A percentile compares a stretch with the other conserved stretches of the same genome.
These are phyloP conservation scores for Melanerpes formicivorus DNA, from an alignment of 2,113 vertebrate genomes.

Conservation along the genomic window DNA sequence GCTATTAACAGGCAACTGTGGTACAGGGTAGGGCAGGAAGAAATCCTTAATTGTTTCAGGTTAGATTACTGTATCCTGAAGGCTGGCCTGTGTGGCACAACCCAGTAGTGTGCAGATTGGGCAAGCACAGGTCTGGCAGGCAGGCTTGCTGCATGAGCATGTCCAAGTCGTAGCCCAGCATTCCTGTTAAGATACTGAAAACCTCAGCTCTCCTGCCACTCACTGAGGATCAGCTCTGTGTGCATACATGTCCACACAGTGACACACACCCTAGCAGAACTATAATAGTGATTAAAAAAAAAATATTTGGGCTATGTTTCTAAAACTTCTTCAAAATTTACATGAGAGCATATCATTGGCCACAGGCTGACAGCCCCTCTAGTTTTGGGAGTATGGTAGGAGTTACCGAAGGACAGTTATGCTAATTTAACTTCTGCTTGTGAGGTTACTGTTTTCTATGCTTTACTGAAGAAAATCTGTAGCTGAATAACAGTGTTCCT, in stretches of 20 bases:
- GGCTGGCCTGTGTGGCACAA: neutral
- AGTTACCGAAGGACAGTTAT: neutral
- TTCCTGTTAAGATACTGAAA: neutral
- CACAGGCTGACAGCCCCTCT: neutral
- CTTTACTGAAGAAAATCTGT: neutral
- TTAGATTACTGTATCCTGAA: neutral
- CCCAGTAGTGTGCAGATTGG: neutral
- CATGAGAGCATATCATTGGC: too few relatives aligned
- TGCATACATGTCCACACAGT: neutral
- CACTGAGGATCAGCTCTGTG: neutral
- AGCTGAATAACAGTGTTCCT: neutral
- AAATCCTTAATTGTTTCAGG: neutral
- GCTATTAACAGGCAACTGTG: neutral
- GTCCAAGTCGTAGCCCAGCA: rapidly evolving
- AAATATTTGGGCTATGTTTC: neutral
- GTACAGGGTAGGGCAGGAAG: neutral
- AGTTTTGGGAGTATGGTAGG: neutral
- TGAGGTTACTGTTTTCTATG: neutral
- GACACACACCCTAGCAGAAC: neutral
- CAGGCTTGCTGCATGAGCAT: neutral
- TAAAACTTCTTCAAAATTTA: neutral
- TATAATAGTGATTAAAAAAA: neutral
- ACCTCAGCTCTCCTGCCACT: neutral
- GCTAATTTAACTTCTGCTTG: neutral
- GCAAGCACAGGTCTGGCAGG: neutral